Evolutionary conservation across 1,140 invertebrate genomes (phyloP).

Genomic region (Drosophila teissieri): DNA sequence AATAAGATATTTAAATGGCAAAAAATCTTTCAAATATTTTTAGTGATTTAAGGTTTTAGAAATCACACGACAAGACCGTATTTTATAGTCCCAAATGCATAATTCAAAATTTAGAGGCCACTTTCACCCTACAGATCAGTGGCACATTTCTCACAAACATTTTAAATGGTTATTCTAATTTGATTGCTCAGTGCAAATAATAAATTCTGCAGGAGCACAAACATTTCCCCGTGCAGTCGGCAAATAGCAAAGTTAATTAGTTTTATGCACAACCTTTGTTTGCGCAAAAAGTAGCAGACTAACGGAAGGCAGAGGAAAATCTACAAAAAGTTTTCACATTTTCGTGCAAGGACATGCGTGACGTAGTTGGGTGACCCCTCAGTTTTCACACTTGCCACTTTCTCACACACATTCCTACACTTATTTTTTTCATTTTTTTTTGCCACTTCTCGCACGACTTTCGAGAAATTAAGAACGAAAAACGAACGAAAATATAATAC

Average conservation of each 20-base stretch:
- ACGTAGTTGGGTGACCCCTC: slow-evolving; percentile 59
- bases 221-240: slow-evolving; percentile 18
- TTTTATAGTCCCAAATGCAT: neutral
- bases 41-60: no score
- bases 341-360: slow-evolving; percentile 74
- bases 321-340: slow-evolving; percentile 63
- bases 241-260: slow-evolving; percentile 71
- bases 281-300: slow-evolving; percentile 44
- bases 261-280: slow-evolving; percentile 70
- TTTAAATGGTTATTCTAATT: slow-evolving; percentile 6
- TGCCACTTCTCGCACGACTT: slow-evolving; percentile 26
- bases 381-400: slow-evolving; percentile 43
- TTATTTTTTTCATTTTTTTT: slow-evolving; percentile 6
- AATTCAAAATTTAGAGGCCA: neutral
- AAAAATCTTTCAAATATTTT: no score
- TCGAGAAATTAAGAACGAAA: slow-evolving; percentile 26
- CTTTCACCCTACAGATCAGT: neutral
- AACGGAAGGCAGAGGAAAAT: slow-evolving; percentile 39
- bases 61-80: neutral
- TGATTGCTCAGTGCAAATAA: slow-evolving; percentile 28
- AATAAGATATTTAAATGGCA: no score
- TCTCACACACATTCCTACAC: slow-evolving; percentile 22
- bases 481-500: slow-evolving; percentile 23
- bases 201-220: slow-evolving; percentile 20
- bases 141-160: neutral